Conservation (phyloP, 1,140 invertebrate genomes). For the Bradysia coprophila region DNA sequence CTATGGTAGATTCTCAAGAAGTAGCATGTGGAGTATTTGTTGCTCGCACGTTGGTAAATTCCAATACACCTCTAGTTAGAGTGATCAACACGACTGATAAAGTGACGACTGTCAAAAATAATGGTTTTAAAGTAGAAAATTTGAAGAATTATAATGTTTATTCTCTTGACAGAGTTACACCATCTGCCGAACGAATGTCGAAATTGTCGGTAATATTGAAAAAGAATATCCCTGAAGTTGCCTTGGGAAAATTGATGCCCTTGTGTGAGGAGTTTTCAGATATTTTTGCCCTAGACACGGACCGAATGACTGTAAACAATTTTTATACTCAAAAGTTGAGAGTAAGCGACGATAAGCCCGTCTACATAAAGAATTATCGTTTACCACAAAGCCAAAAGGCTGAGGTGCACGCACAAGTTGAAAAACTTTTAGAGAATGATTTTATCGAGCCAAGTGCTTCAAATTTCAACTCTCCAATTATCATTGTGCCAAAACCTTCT, state of each 20-base stretch:
- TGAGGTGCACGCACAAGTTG: slow-evolving; percentile 8
- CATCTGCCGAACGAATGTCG: too few species aligned
- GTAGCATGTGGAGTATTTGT: neutral
- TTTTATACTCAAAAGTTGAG: slow-evolving; percentile 4
- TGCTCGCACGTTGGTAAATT: neutral
- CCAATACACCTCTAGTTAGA: neutral
- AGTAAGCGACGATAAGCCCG: slow-evolving; percentile 1
- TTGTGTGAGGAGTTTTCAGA: neutral
- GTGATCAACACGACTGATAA: neutral
- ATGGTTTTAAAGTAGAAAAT: neutral
- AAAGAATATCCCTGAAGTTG: neutral
- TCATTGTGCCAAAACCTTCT: slow-evolving; percentile 9
- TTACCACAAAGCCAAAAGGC: slow-evolving; percentile 9
- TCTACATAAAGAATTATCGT: slow-evolving; percentile 5
- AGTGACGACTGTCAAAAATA: neutral
- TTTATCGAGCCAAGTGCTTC: slow-evolving; percentile 8
- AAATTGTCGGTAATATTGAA: neutral
- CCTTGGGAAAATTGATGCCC: neutral
- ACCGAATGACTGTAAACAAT: slow-evolving; percentile 3
- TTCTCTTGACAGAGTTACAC: neutral
- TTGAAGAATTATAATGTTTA: neutral
- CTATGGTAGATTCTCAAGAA: neutral
- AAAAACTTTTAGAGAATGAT: slow-evolving; percentile 7
- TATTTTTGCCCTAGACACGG: neutral
- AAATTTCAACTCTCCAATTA: slow-evolving; percentile 9